Evolutionary conservation across 2,113 vertebrate species (phyloP), one percentile per base, ranked within the genome.

Genomic region (Neopipo cinnamomea): DNA sequence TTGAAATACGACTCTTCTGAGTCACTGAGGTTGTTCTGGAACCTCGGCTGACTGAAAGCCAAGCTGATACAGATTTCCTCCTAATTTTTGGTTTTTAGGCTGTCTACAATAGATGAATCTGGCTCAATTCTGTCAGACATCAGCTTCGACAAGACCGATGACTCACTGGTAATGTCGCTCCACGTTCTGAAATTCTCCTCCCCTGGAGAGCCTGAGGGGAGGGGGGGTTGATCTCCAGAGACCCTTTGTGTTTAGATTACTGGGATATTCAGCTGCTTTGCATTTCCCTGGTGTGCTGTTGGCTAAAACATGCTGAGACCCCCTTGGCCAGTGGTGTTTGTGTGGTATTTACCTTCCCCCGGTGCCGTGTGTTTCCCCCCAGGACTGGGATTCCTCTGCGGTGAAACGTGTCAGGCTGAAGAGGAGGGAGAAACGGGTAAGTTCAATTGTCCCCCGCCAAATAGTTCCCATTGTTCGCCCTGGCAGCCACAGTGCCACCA

Each of bases 141-240:
- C 98, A 99, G 99, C 98, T 99, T 99, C 96, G 99, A 99, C 97
- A 99, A 99, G 98, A 99, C 99, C 0, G 99, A 99, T 81, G 99
- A 99, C 95, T 99, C 99, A 11, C 93, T 99, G 97, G 99, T 99
- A 98, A 98, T 91, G 96, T 86, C 96, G 55, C 90, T 93, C 84
- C 79, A 24, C 62, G 31, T 81, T 86, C 52, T 75, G 10, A 95
- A 23, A 47, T 72, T 93, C 89, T 87, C 52, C 28, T 76, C 52
- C 27, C 9, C 76, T 88, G 35, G 52, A 25, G 35, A 91, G 49
- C 42, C 35, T 68, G 8, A 47, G 35, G 63, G 82, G 39, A 56
- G 75, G 49, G 75, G 49, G 33, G 18, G 50, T 6, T 81, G 35
- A 50, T 78, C 91, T 84, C 68, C 37, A 42, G 89, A 73, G 72